Base-by-base conservation (phyloP, 2,888 invertebrate species). In the Euplexia lucipara region DNA sequence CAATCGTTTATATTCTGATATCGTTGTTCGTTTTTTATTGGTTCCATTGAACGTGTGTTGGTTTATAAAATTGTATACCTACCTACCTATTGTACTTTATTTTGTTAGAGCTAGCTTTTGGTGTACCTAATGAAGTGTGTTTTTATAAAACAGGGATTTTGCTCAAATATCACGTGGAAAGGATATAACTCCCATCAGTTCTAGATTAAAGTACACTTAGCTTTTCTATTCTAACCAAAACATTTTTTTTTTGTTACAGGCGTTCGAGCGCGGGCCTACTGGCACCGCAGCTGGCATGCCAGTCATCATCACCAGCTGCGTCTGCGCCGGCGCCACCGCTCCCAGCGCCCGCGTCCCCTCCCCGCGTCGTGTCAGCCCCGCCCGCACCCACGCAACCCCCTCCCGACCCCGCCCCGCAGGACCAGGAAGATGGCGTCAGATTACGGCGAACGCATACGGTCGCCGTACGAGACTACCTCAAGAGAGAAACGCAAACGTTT, bases 401-500 rank as follows among this genome's bases (percentile, higher is more conserved):
- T 18, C 89, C 90, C 39, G 91, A 91, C 66, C 84, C 89, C 35
- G 91, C 88, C 58, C 94, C 94, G 16, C 94, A 92, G 83, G 89
- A 86, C 64, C 92, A 92, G 64, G 93, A 95, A 87, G 92, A 93
- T 74, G 94, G 92, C 53, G 94, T 95, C 74, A 89, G 94, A 91
- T 93, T 95, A 79, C 91, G 95, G 57, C 84, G 93, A 57, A 91
- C 84, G 4, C 93, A 94, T 77, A 94, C 94, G 0, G 89, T 93
- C 10, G 94, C 91, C n/a, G 94, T 95, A 51, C 88, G 95, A 74
- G 94, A 97, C 87, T 97, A 97, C 90, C 96, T 98, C 86, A 97
- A 97, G 88, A 96, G 97, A 79, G 98, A 98, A 89, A 97, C 98
- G 63, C 97, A 97, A 62, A 97, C 97, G 81, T 98, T 98, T 93